Conservation (phyloP, 2,888 invertebrate genomes). For the Trichogramma dendrolimi region DNA sequence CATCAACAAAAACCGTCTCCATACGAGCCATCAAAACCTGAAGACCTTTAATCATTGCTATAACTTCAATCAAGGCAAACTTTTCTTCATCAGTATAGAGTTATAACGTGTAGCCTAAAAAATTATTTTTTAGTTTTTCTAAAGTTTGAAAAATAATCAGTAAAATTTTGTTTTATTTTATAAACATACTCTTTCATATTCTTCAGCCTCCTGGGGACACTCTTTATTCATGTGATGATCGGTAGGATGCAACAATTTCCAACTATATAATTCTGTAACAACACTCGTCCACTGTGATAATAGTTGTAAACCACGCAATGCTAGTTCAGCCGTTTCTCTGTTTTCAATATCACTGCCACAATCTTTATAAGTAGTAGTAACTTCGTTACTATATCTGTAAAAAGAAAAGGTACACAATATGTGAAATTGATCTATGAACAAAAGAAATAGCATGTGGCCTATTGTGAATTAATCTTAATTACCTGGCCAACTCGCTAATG, state of each 20-base stretch:
- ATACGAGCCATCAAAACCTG: conserved; percentile 95
- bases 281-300: conserved; percentile 96
- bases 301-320: conserved; percentile 86
- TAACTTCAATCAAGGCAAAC: conserved; percentile 94
- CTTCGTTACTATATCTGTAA: conserved; percentile 55
- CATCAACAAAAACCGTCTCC: conserved; percentile 93
- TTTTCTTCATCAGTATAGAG: conserved; percentile 96
- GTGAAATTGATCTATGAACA: conserved; percentile 4
- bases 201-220: conserved; percentile 94
- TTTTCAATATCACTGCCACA: conserved; percentile 89
- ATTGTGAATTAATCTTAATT: conserved; percentile 1
- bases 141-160: conserved; percentile 5
- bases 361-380: conserved; percentile 90
- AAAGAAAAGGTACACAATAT: conserved; percentile 7
- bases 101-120: conserved; percentile 89
- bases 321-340: conserved; percentile 83
- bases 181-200: conserved; percentile 80
- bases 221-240: conserved; percentile 93
- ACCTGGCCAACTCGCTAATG: conserved; percentile 87
- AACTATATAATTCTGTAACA: conserved; percentile 93
- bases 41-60: conserved; percentile 98
- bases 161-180: conserved; percentile 4
- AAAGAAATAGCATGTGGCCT: conserved; percentile 5
- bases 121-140: background rate
- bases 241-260: conserved; percentile 97